These are phyloP conservation scores for Esox masquinongy DNA, from an alignment of 2,797 vertebrate genomes.

Conservation along the genomic window DNA sequence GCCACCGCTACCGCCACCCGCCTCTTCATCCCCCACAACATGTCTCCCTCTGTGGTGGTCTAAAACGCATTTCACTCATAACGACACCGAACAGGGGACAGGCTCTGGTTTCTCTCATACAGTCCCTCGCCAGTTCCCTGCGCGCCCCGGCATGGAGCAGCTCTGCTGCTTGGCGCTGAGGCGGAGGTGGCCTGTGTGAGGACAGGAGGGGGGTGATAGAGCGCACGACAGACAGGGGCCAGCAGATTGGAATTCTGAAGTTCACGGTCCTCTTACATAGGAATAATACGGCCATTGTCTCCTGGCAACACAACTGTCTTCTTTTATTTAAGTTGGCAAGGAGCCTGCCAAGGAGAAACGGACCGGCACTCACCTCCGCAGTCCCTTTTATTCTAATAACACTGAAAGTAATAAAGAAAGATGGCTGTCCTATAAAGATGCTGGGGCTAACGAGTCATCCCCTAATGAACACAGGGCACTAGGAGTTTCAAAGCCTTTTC, in stretches of 20 bases:
- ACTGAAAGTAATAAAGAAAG: slow-evolving; percentile 30
- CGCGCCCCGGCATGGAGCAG: slow-evolving; percentile 22
- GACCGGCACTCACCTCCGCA: slow-evolving; percentile 66
- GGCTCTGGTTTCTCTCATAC: slow-evolving; percentile 23
- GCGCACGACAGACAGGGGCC: slow-evolving; percentile 45
- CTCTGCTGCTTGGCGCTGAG: slow-evolving; percentile 12
- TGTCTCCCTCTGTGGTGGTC: slow-evolving; percentile 28
- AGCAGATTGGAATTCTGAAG: slow-evolving; percentile 73
- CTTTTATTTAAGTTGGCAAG: slow-evolving; percentile 72
- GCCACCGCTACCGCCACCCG: slow-evolving; percentile 17
- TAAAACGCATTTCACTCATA: slow-evolving; percentile 39
- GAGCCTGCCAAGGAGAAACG: slow-evolving; percentile 78
- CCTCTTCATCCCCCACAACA: slow-evolving; percentile 28
- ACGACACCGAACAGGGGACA: slow-evolving; percentile 59
- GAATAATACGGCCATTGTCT: slow-evolving; percentile 89
- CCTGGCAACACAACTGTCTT: slow-evolving; percentile 79
- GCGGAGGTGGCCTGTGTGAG: slow-evolving; percentile 44
- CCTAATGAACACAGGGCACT: slow-evolving; percentile 81
- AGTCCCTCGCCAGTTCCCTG: slow-evolving; percentile 23
- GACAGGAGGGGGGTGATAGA: slow-evolving; percentile 50
- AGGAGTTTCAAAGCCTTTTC: slow-evolving; percentile 67
- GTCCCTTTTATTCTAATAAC: slow-evolving; percentile 29
- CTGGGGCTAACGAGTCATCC: slow-evolving; percentile 81
- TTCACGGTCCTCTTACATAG: slow-evolving; percentile 83
- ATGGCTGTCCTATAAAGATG: slow-evolving; percentile 24